Evolutionary conservation across 2,113 vertebrate genomes (phyloP).

Genomic region (Pluvianellus socialis): DNA sequence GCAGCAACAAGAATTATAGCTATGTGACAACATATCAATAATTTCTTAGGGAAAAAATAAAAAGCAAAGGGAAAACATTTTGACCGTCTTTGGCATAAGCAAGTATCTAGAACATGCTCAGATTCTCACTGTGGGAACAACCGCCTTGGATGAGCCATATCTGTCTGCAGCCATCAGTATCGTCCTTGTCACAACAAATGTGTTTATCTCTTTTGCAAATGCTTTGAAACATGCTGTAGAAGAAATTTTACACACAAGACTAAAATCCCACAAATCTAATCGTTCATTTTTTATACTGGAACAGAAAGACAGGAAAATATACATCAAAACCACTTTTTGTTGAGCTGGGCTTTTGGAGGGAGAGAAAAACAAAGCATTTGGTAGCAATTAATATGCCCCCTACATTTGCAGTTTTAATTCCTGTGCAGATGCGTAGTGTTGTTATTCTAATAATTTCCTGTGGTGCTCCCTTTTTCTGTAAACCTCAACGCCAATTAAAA

Average conservation of each 20-base stretch:
- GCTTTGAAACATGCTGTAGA: neutral
- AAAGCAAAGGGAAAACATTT: neutral
- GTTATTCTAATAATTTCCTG: slow-evolving; percentile 71
- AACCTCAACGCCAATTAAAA: slow-evolving; percentile 67
- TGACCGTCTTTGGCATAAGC: neutral
- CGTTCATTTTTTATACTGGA: neutral
- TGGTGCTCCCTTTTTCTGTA: slow-evolving; percentile 56
- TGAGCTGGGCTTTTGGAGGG: neutral
- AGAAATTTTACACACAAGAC: neutral
- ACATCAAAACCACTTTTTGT: neutral
- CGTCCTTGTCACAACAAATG: slow-evolving; percentile 43
- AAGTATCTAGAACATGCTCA: neutral
- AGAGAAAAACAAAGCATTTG: slow-evolving; percentile 42
- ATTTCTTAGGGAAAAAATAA: neutral
- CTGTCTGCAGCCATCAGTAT: neutral
- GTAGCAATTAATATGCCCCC: slow-evolving; percentile 46
- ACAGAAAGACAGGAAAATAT: neutral
- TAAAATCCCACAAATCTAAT: neutral
- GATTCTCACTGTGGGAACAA: slow-evolving; percentile 6
- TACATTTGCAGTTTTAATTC: slow-evolving; percentile 38
- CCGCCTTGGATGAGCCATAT: neutral
- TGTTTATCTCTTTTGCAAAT: neutral
- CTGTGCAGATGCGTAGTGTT: slow-evolving; percentile 54
- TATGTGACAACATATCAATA: neutral
- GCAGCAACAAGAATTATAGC: neutral